A percentile compares a stretch with the other conserved stretches of the same genome.
Conservation (phyloP, 2,797 vertebrate species). For the Orestias chungarensis region DNA sequence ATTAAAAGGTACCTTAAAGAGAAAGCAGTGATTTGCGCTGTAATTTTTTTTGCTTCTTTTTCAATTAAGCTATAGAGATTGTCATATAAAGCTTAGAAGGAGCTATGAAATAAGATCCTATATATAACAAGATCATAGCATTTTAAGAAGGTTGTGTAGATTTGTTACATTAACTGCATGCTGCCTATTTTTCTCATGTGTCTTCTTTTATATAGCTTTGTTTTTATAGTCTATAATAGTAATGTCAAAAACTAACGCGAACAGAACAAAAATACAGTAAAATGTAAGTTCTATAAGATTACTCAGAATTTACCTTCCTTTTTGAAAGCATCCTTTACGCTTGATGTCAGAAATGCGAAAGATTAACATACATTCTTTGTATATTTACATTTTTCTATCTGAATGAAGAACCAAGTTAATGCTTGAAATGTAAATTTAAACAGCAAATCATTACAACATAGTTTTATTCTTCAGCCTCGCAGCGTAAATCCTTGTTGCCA, state of each 20-base stretch:
- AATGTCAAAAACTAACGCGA: neutral
- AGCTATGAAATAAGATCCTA: neutral
- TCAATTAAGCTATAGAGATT: neutral
- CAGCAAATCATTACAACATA: conserved; percentile 40
- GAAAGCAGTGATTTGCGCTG: neutral
- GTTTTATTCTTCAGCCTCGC: conserved; percentile 55
- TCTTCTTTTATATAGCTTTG: conserved; percentile 10
- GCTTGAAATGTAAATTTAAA: conserved; percentile 49
- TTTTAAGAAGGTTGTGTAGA: neutral
- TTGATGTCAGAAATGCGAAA: conserved; percentile 13
- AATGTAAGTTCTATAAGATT: neutral
- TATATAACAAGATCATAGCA: neutral
- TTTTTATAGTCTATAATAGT: conserved; percentile 12
- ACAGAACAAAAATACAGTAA: neutral
- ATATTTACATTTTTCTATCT: neutral
- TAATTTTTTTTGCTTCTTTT: neutral
- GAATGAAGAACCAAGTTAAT: conserved; percentile 28
- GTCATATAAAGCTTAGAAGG: neutral
- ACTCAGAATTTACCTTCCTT: conserved; percentile 1
- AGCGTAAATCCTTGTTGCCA: conserved; percentile 85
- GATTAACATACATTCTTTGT: neutral
- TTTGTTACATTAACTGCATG: neutral
- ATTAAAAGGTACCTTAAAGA: neutral
- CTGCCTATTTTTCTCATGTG: neutral
- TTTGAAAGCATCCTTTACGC: conserved; percentile 8